These are phyloP conservation scores for Mactra quadrangularis DNA, from an alignment of 1,140 invertebrate genomes.

Conservation along the genomic window DNA sequence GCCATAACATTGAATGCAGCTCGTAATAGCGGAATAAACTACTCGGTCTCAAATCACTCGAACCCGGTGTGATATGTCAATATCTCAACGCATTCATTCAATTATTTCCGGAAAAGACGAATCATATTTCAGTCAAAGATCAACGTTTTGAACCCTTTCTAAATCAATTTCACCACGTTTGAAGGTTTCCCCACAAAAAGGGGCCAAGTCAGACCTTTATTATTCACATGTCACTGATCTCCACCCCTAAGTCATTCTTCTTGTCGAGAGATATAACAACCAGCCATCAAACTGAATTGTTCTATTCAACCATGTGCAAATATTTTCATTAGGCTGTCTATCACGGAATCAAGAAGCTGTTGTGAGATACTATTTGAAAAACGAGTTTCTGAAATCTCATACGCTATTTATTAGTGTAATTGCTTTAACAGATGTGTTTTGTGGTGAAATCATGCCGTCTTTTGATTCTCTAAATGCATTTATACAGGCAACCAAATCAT, in stretches of 20 bases:
- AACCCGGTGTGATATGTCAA: no score
- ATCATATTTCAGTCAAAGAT: neutral
- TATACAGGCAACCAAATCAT: slow-evolving; percentile 36
- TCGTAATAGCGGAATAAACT: no score
- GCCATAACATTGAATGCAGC: no score
- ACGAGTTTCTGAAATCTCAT: slow-evolving; percentile 50
- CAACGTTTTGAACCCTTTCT: slow-evolving; percentile 1
- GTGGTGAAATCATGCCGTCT: slow-evolving; percentile 25
- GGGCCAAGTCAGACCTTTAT: slow-evolving; percentile 34
- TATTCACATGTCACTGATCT: slow-evolving; percentile 49
- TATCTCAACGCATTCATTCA: no score
- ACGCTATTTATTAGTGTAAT: slow-evolving; percentile 52
- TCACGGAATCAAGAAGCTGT: slow-evolving; percentile 25
- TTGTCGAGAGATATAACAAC: slow-evolving; percentile 40
- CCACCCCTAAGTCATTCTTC: slow-evolving; percentile 48
- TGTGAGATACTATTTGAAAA: slow-evolving; percentile 46
- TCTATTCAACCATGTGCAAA: slow-evolving; percentile 61
- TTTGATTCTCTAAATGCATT: slow-evolving; percentile 50
- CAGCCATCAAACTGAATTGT: slow-evolving; percentile 54
- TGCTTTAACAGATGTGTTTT: slow-evolving; percentile 57
- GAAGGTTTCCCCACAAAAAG: slow-evolving; percentile 2
- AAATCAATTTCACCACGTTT: slow-evolving; percentile 23
- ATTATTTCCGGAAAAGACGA: no score
- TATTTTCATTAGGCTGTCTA: slow-evolving; percentile 60
- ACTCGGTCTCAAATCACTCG: no score